Evolutionary conservation across 2,888 invertebrate species (phyloP).

Genomic region (Brenthis ino): DNA sequence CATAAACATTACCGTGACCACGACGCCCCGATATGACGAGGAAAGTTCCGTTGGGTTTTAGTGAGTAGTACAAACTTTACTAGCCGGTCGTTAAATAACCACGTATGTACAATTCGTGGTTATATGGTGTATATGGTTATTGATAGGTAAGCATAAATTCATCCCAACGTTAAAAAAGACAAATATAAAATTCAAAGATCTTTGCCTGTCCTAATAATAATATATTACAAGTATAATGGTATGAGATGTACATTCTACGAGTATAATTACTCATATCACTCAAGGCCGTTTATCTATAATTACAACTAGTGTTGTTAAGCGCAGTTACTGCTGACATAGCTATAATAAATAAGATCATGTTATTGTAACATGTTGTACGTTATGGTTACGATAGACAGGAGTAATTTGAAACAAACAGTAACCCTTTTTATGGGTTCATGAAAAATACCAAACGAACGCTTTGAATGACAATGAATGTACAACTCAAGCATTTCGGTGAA

Average conservation of each 20-base stretch:
- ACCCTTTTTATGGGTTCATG: constrained; percentile 19
- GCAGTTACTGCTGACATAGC: constrained; percentile 8
- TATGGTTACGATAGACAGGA: constrained; percentile 18
- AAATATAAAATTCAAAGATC: too few species aligned
- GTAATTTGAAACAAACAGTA: constrained; percentile 20
- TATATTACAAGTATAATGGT: too few species aligned
- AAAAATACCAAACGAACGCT: constrained; percentile 14
- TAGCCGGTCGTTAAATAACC: too few species aligned
- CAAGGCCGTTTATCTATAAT: constrained; percentile 7
- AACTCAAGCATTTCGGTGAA: neutral
- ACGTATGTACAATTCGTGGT: too few species aligned
- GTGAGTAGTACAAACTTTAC: too few species aligned
- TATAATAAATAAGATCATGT: constrained; percentile 21
- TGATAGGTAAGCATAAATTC: too few species aligned
- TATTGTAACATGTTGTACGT: constrained; percentile 17
- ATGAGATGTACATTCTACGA: constrained; percentile 3
- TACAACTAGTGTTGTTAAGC: constrained; percentile 5
- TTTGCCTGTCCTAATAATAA: too few species aligned
- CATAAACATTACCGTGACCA: too few species aligned
- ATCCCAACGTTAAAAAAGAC: too few species aligned
- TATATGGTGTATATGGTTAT: too few species aligned
- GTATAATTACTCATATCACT: constrained; percentile 16
- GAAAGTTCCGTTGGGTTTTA: too few species aligned
- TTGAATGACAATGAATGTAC: neutral
- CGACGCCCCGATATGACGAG: too few species aligned